Evolutionary conservation across 2,113 vertebrate species (phyloP), one percentile per base, ranked within the genome.

Genomic region (Oreocharis arfaki): DNA sequence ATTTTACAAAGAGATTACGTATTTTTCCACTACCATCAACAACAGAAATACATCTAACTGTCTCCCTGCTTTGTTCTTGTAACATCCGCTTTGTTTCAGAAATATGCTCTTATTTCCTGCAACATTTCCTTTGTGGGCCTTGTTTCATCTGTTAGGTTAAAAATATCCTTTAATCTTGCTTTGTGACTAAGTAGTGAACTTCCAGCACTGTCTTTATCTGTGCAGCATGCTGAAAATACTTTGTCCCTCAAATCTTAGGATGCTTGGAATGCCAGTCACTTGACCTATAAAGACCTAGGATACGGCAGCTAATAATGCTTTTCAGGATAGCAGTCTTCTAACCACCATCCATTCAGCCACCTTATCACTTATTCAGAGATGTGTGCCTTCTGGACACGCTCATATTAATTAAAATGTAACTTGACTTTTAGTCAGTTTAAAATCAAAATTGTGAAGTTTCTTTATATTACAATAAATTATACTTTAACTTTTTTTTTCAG

Each of bases 141-240:
- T 75, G 57, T 35, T 55, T 13, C 39, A 90, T 90, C 65, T 90
- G 16, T 60, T 89, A 76, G 39, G 7, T 56, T 89, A 87, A 91
- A 90, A 95, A 47, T 44, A 44, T 47, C 33, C 28, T 92, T 89
- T 87, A 81, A 46, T 91, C 77, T 84, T 87, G 41, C 27, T 85
- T 75, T 70, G 39, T 37, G 50, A 67, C 50, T 70, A 87, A 69
- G 26, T 30, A 70, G 42, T 63, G 85, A 68, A 59, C 44, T 15
- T 89, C 50, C 39, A 82, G 24, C 33, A 46, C 16, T 50, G 21
- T 55, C 56, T 55, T 87, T 82, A 71, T 53, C 47, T 91, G 28
- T 70, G 28, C 37, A 71, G 52, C 24, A 16, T 71, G 33, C 35
- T 82, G 57, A 39, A 87, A 92, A 52, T 90, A 50, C 24, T 68